Evolutionary conservation across 2,113 vertebrate genomes (phyloP).

Genomic region (Barnardius zonarius): DNA sequence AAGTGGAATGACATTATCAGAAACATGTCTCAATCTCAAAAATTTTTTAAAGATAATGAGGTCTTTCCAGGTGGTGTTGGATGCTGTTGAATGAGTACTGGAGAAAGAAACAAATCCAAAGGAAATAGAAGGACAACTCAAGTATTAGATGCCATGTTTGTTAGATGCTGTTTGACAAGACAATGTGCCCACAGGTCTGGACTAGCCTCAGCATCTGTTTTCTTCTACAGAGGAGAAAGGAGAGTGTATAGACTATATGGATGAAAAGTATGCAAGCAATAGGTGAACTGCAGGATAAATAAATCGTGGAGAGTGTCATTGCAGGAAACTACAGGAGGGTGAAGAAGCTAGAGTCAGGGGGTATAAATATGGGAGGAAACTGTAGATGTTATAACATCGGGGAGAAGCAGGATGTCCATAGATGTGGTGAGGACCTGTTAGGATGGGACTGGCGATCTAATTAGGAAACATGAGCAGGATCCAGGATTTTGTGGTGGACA

Average conservation of each 20-base stretch:
- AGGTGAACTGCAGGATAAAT: background rate
- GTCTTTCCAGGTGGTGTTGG: background rate
- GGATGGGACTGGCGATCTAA: background rate
- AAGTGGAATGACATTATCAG: background rate
- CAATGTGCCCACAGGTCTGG: background rate
- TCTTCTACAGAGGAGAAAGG: background rate
- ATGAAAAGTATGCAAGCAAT: background rate
- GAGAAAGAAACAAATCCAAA: background rate
- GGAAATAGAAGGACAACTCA: background rate
- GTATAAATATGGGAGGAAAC: background rate
- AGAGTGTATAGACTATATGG: background rate
- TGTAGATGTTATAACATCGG: background rate
- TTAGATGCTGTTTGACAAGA: background rate
- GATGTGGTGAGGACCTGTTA: background rate
- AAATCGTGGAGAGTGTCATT: background rate
- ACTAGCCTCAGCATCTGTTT: background rate
- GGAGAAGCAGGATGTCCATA: background rate
- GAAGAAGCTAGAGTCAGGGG: background rate
- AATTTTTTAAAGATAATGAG: background rate
- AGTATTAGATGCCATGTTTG: background rate
- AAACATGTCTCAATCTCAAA: background rate
- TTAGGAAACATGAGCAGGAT: background rate
- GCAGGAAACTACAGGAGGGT: background rate
- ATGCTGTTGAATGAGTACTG: background rate
- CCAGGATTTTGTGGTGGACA: background rate